Evolutionary conservation across 2,113 vertebrate species (phyloP).

Genomic region (Stigmatopora argus): DNA sequence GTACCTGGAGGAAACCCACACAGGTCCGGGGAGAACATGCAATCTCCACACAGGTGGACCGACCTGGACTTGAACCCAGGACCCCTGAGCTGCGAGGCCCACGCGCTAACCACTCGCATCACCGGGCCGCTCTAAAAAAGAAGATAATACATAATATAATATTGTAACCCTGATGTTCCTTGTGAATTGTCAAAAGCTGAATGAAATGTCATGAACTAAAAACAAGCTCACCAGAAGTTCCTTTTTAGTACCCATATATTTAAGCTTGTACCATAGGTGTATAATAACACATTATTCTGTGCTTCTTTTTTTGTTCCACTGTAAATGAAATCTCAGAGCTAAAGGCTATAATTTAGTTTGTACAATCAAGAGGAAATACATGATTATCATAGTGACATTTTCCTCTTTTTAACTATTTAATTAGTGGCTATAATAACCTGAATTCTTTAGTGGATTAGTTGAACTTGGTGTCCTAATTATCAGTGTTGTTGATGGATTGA

Average conservation of each 20-base stretch:
- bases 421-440: constrained; percentile 62
- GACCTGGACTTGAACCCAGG: no score
- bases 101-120: no score
- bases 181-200: constrained; percentile 10
- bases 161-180: constrained; percentile 4
- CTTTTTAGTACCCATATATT: background rate
- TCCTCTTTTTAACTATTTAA: constrained; percentile 45
- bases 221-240: background rate
- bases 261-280: constrained; percentile 14
- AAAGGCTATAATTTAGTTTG: constrained; percentile 24
- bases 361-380: constrained; percentile 42
- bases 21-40: no score
- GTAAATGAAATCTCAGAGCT: constrained; percentile 10
- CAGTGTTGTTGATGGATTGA: constrained; percentile 68
- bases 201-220: constrained; percentile 20
- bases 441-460: constrained; percentile 57
- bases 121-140: background rate
- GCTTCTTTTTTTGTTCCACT: constrained; percentile 11
- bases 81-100: no score
- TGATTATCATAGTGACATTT: constrained; percentile 35
- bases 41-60: no score
- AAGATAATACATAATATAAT: no score
- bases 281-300: constrained; percentile 11
- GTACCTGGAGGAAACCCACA: no score
- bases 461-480: constrained; percentile 64